Evolutionary conservation across 2,113 vertebrate species (phyloP).

Genomic region (Zosterops japonicus): DNA sequence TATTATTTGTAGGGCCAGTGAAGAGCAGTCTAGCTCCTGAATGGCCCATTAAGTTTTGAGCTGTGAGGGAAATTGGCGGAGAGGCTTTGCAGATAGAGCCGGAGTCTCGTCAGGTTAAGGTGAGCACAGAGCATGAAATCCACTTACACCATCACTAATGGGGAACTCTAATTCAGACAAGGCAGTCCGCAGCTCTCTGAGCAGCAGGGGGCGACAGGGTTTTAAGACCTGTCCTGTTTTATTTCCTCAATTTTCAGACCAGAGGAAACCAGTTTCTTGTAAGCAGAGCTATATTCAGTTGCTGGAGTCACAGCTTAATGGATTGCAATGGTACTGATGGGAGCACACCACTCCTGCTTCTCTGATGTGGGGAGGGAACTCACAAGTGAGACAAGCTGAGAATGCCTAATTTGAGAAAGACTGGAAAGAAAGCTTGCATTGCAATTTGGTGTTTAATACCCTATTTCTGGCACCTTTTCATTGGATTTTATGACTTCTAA

Average conservation of each 20-base stretch:
- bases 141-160: neutral
- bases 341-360: neutral
- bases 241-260: neutral
- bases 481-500: neutral
- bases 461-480: neutral
- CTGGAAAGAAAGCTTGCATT: neutral
- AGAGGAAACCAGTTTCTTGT: neutral
- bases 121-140: neutral
- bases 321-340: neutral
- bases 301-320: neutral
- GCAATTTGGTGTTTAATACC: neutral
- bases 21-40: constrained; percentile 7
- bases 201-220: neutral
- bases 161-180: neutral
- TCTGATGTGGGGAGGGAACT: neutral
- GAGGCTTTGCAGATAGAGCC: neutral
- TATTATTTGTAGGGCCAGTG: constrained; percentile 11
- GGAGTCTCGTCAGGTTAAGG: neutral
- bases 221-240: neutral
- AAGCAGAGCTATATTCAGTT: neutral
- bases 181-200: neutral
- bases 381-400: neutral
- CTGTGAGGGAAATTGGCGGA: neutral
- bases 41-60: constrained; percentile 39
- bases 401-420: neutral